Conservation (phyloP, 2,797 vertebrate species). For the Mastacembelus armatus region DNA sequence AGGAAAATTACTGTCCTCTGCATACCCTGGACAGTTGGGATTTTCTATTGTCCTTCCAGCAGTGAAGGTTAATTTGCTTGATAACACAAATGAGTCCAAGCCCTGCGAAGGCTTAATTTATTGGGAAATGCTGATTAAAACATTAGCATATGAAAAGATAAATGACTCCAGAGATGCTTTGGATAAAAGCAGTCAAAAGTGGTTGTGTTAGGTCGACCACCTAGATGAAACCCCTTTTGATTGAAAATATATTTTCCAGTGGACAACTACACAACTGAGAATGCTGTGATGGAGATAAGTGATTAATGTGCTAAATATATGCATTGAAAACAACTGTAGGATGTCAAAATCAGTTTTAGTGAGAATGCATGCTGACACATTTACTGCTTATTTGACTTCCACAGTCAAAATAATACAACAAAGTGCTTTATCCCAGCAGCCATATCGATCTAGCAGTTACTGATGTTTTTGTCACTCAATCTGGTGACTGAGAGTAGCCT, state of each 20-base stretch:
- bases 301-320: slow-evolving; percentile 49
- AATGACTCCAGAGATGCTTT: slow-evolving; percentile 74
- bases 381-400: slow-evolving; percentile 14
- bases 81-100: slow-evolving; percentile 71
- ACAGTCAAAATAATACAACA: slow-evolving; percentile 27
- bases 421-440: slow-evolving; percentile 15
- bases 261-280: slow-evolving; percentile 38
- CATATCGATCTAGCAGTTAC: slow-evolving; percentile 32
- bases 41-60: slow-evolving; percentile 57
- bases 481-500: slow-evolving; percentile 47
- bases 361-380: slow-evolving; percentile 18
- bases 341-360: slow-evolving; percentile 20
- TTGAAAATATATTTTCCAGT: slow-evolving; percentile 28
- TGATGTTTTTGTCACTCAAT: slow-evolving; percentile 41
- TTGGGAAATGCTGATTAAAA: slow-evolving; percentile 75
- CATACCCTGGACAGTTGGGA: slow-evolving; percentile 18
- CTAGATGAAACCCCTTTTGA: slow-evolving; percentile 47
- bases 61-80: slow-evolving; percentile 72
- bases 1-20: not conserved
- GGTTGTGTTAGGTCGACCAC: slow-evolving; percentile 62
- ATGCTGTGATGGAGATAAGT: slow-evolving; percentile 34
- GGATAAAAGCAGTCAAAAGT: slow-evolving; percentile 77
- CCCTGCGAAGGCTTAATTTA: slow-evolving; percentile 58
- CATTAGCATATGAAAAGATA: slow-evolving; percentile 82
- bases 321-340: not conserved